Conservation (phyloP, 2,113 vertebrate species). For the Colinus virginianus region DNA sequence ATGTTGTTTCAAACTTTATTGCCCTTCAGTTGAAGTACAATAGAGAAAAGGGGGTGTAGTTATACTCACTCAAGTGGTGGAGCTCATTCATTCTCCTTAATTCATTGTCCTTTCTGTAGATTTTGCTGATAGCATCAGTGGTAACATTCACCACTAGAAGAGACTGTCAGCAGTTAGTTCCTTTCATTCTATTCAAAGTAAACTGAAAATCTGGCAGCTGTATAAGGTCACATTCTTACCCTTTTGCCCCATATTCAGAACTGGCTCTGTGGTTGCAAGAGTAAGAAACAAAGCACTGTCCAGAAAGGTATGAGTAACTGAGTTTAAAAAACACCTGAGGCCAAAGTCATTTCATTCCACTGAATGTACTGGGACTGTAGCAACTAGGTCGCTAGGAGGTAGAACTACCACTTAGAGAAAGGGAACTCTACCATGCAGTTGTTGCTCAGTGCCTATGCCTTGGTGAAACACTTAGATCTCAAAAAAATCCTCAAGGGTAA, state of each 20-base stretch:
- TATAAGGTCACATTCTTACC: neutral
- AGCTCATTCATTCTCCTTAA: neutral
- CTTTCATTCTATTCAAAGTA: neutral
- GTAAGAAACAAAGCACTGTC: neutral
- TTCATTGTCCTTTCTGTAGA: neutral
- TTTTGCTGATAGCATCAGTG: neutral
- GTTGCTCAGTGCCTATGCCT: neutral
- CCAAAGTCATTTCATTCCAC: neutral
- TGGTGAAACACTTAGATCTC: neutral
- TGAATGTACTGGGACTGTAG: neutral
- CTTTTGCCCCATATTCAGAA: neutral
- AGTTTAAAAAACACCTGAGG: neutral
- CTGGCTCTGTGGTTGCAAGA: neutral
- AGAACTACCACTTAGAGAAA: neutral
- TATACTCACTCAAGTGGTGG: neutral
- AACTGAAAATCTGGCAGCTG: neutral
- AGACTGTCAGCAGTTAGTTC: neutral
- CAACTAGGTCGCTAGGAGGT: neutral
- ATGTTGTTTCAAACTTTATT: neutral
- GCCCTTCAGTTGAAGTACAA: neutral
- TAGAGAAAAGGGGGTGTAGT: neutral
- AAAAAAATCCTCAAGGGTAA: neutral
- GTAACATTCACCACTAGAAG: neutral
- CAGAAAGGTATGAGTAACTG: neutral
- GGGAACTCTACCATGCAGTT: neutral